These are phyloP conservation scores for Neotoxoptera formosana DNA, from an alignment of 1,140 invertebrate species.

Conservation along the genomic window DNA sequence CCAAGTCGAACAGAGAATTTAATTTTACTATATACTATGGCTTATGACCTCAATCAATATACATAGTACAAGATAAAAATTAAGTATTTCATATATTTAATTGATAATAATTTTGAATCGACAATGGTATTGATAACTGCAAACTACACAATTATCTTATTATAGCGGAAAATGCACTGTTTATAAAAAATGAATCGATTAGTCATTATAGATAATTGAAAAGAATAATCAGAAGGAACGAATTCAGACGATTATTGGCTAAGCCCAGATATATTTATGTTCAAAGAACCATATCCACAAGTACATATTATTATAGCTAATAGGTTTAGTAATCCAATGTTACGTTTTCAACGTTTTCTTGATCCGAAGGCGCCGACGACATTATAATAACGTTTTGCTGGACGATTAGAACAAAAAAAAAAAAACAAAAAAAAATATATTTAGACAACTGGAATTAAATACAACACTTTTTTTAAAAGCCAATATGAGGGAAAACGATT, in stretches of 20 bases:
- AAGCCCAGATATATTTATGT: neutral
- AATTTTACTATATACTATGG: neutral
- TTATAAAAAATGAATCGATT: neutral
- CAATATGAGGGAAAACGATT: neutral
- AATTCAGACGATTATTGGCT: neutral
- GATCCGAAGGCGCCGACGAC: neutral
- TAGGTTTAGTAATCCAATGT: neutral
- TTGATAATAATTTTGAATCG: neutral
- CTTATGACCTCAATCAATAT: neutral
- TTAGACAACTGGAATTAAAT: neutral
- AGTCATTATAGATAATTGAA: neutral
- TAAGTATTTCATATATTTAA: neutral
- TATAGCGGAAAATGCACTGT: neutral
- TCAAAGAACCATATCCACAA: neutral
- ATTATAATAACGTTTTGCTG: neutral
- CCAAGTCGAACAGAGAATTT: neutral
- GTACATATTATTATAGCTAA: neutral
- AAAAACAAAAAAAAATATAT: too few species aligned
- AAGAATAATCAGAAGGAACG: neutral
- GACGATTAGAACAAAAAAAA: neutral
- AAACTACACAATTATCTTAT: neutral
- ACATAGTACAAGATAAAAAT: neutral
- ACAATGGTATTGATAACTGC: neutral
- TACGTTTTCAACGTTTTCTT: constrained; percentile 20
- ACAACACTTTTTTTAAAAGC: neutral